phyloP scores from a whole-genome alignment of 1,140 invertebrate species.

The Heliconius melpomene region DNA sequence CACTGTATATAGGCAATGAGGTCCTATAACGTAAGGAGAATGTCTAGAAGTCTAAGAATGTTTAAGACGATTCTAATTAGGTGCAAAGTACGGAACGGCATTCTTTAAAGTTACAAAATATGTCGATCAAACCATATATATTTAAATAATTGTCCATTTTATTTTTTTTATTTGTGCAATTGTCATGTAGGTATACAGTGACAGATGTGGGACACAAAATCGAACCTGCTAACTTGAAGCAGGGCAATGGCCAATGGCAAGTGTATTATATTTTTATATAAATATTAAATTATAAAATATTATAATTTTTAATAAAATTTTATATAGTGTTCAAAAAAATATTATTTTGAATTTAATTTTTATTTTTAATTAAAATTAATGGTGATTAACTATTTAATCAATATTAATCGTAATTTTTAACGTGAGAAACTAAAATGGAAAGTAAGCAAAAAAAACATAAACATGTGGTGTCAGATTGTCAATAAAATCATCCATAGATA shows the following conservation, averaged over 20 bases:
- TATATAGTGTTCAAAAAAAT: too few relatives aligned
- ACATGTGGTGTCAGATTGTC: slow-evolving; percentile 1
- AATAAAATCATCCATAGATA: slow-evolving; percentile 9
- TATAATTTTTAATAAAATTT: too few relatives aligned
- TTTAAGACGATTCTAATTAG: slow-evolving; percentile 15
- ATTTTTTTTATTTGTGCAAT: too few relatives aligned
- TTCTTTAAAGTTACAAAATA: background rate
- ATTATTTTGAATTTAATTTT: too few relatives aligned
- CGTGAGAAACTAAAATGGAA: slow-evolving; percentile 2
- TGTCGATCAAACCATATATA: background rate
- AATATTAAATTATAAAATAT: too few relatives aligned
- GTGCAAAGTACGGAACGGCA: background rate
- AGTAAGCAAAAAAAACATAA: background rate
- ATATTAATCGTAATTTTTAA: background rate
- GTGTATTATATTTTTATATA: too few relatives aligned
- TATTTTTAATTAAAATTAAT: too few relatives aligned
- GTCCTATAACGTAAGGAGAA: slow-evolving; percentile 6
- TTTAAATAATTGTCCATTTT: background rate
- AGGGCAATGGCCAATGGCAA: too few relatives aligned
- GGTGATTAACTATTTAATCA: background rate
- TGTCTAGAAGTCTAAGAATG: slow-evolving; percentile 13
- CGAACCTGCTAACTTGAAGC: too few relatives aligned
- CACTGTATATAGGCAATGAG: slow-evolving; percentile 9
- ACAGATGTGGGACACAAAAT: too few relatives aligned
- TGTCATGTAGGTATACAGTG: too few relatives aligned